Percentiles rank a stretch among this genome's conserved stretches.
These are phyloP conservation scores for Luscinia luscinia DNA, from an alignment of 2,797 vertebrate genomes.

Conservation along the genomic window DNA sequence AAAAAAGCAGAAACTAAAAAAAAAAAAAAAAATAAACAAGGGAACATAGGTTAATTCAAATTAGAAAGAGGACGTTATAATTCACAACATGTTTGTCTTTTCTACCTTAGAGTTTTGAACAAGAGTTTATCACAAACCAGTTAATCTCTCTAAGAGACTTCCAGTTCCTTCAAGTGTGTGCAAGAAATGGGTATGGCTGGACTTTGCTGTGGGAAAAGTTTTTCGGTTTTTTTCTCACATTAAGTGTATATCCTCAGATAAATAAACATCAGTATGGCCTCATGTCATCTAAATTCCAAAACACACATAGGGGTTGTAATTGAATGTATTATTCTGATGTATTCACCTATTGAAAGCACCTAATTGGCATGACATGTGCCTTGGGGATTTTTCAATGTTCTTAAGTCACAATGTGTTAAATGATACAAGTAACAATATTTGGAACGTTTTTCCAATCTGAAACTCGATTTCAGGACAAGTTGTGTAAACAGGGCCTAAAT, in stretches of 20 bases:
- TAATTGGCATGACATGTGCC: conserved; percentile 5
- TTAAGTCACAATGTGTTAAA: background rate
- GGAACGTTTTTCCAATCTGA: background rate
- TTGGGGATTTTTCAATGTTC: background rate
- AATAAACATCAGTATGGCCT: background rate
- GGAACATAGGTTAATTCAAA: background rate
- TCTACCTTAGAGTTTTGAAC: background rate
- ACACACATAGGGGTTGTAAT: background rate
- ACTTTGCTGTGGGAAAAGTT: background rate
- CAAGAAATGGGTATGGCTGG: background rate
- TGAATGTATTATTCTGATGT: conserved; percentile 33
- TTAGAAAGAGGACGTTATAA: background rate
- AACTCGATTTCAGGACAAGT: background rate
- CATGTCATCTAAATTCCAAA: background rate
- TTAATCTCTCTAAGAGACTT: background rate
- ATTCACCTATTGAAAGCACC: background rate
- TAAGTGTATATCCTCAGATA: background rate
- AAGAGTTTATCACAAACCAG: background rate
- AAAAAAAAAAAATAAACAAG: background rate
- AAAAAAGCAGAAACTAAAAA: background rate
- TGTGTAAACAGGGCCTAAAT: background rate
- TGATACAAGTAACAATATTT: background rate
- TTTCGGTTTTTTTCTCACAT: background rate
- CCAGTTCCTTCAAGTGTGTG: background rate
- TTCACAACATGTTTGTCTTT: background rate